Conservation (phyloP, 1,140 invertebrate genomes). For the Drosophila suzukii region DNA sequence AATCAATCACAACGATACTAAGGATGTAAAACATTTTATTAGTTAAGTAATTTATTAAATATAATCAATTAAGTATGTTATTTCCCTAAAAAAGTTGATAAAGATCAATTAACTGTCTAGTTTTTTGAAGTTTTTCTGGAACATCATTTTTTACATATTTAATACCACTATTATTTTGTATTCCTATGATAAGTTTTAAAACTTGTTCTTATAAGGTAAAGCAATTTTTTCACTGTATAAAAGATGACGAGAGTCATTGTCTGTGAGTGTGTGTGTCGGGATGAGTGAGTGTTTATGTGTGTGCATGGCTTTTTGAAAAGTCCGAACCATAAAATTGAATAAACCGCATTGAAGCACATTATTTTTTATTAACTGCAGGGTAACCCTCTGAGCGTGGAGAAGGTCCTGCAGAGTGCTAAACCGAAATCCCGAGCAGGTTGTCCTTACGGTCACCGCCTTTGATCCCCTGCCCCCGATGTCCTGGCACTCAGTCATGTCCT, state of each 20-base stretch:
- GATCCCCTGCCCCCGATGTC: conserved; percentile 17
- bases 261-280: conserved; percentile 12
- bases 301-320: conserved; percentile 75
- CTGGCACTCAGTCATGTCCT: conserved; percentile 53
- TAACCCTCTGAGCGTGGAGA: conserved; percentile 15
- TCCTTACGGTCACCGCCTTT: conserved; percentile 59
- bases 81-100: too few species aligned
- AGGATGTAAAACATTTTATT: too few species aligned
- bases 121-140: too few species aligned
- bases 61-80: too few species aligned
- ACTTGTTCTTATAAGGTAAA: too few species aligned
- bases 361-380: conserved; percentile 80
- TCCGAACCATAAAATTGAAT: conserved; percentile 81
- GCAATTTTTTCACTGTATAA: background rate
- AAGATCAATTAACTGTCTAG: too few species aligned
- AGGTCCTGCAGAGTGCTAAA: conserved; percentile 66
- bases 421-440: conserved; percentile 75
- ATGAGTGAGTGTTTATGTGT: conserved; percentile 40
- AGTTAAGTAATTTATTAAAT: too few species aligned
- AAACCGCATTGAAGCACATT: conserved; percentile 82
- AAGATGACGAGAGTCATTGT: conserved; percentile 20
- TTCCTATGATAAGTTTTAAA: too few species aligned
- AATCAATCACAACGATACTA: too few species aligned
- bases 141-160: too few species aligned
- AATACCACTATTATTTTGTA: too few species aligned